Base-by-base conservation (phyloP, 2,888 invertebrate species). In the Choristoneura rosaceana region DNA sequence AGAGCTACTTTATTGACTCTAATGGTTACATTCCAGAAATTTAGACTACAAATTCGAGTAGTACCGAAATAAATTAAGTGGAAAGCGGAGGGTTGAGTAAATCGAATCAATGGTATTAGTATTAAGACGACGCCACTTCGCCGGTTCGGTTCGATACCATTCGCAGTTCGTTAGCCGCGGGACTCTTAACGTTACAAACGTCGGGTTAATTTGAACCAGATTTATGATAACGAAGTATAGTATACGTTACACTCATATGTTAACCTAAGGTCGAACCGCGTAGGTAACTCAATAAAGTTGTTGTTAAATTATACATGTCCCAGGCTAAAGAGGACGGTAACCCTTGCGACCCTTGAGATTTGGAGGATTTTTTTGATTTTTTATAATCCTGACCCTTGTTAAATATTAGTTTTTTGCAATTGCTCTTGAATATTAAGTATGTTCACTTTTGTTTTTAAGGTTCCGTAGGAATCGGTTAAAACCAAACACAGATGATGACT, bases 131-230 rank as follows among this genome's bases (percentile, higher is more conserved):
- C 50, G 50, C 59, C 4, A 34, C 12, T 34, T 25, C 47, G 52
- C 66, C 34, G 60, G 47, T 34, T 38, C 66, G 61, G 71, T 71
- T 55, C 55, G 61, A 55, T 62, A 58, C 25, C 55, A 34, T 71
- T 71, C 71, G 66, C 71, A 71, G 71, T 71, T 71, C 71, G 71
- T 71, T 71, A 71, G 17, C 17, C 66, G 52, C 41, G 59, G 61
- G 34, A 63, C 64, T 70, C 60, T 60, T 63, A 70, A 58, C 63
- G 45, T 52, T 43, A 58, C 67, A 67, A 66, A 45, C 58, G 59
- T 67, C 43, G 70, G 70, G 65, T 65, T 70, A 61, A 65, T 66
- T 65, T 60, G 34, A 9, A 4, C 59, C 65, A 43, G 65, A 65
- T 70, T 70, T 70, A 65, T 70, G 58, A 63, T 69, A 69, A 62